Evolutionary conservation across 2,113 vertebrate species (phyloP).

Genomic region (Tyto alba): DNA sequence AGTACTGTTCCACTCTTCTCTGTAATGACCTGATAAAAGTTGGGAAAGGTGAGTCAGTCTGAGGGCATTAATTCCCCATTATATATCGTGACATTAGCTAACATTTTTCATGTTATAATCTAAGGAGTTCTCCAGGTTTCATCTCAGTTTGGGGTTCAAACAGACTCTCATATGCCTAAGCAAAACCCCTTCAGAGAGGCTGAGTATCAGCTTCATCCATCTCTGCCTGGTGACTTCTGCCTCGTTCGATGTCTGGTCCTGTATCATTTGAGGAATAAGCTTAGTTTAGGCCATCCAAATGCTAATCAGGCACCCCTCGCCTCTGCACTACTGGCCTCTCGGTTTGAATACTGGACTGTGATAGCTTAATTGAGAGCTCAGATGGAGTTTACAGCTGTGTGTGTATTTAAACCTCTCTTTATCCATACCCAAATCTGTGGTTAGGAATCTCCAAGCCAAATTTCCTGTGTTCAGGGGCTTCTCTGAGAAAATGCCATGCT

Average conservation of each 20-base stretch:
- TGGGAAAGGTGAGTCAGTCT: not conserved
- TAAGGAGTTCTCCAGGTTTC: not conserved
- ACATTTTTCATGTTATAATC: not conserved
- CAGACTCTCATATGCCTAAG: not conserved
- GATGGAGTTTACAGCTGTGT: not conserved
- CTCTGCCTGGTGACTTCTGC: not conserved
- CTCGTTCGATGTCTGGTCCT: not conserved
- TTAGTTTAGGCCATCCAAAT: not conserved
- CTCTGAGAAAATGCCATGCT: not conserved
- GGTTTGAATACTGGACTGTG: not conserved
- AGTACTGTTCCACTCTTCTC: not conserved
- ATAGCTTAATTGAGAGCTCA: not conserved
- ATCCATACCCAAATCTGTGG: not conserved
- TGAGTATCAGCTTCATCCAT: not conserved
- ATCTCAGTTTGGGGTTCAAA: not conserved
- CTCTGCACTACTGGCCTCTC: not conserved
- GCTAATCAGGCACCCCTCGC: accelerated
- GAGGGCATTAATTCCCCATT: not conserved
- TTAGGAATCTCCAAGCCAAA: not conserved
- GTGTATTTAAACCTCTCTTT: not conserved
- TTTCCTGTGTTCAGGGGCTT: not conserved
- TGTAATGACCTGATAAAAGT: not conserved
- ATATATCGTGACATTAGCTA: not conserved
- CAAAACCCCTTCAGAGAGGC: not conserved
- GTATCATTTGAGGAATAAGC: not conserved